These are phyloP conservation scores for Temnothorax unifasciatus DNA, from an alignment of 2,888 invertebrate genomes.

Conservation along the genomic window DNA sequence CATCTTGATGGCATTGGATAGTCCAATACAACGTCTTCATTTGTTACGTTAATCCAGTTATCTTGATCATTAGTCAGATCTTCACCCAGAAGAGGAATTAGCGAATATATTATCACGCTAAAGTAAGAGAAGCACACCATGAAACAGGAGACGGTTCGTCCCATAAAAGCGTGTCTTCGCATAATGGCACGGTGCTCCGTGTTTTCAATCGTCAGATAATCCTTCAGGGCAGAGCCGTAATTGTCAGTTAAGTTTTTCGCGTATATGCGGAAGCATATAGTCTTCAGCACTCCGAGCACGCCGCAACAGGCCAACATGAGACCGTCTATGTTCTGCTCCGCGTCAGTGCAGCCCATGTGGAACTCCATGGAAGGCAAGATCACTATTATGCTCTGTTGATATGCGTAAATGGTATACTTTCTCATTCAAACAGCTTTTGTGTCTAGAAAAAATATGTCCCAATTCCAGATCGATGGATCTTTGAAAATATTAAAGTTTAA, in stretches of 20 bases:
- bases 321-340: conserved; percentile 43
- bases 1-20: conserved; percentile 51
- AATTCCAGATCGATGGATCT: conserved; percentile 31
- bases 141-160: conserved; percentile 29
- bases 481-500: conserved; percentile 3
- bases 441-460: conserved; percentile 20
- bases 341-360: conserved; percentile 30
- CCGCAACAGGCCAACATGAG: conserved; percentile 42
- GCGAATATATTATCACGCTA: background rate
- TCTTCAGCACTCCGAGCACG: conserved; percentile 46
- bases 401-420: conserved; percentile 23
- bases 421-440: conserved; percentile 26
- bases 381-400: conserved; percentile 36
- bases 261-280: conserved; percentile 35
- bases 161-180: conserved; percentile 44
- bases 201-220: conserved; percentile 38
- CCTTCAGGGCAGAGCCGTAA: conserved; percentile 32
- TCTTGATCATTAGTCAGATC: background rate
- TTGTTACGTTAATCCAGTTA: conserved; percentile 6
- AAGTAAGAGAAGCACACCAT: conserved; percentile 48
- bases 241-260: conserved; percentile 40
- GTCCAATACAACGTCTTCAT: background rate
- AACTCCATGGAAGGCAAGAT: conserved; percentile 45
- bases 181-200: conserved; percentile 29
- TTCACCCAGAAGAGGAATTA: conserved; percentile 34